Base-by-base conservation (phyloP, 2,888 invertebrate species). In the Spisula subtruncata region DNA sequence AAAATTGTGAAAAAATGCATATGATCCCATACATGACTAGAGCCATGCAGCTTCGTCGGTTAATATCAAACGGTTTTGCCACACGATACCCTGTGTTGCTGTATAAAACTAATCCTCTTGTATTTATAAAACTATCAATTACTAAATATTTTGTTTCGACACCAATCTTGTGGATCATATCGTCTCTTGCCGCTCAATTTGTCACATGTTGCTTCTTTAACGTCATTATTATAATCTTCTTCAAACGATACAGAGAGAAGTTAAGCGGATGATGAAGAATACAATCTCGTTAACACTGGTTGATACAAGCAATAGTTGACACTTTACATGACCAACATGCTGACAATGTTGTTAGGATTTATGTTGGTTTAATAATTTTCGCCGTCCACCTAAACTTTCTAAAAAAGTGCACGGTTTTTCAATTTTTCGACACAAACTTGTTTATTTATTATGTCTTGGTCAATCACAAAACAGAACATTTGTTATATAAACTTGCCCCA, bases 251-350 rank as follows among this genome's bases (percentile, higher is more conserved):
- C 32, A 18, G 18, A 10, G 35, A 35, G 75, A 12, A 75, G 32
- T 75, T 75, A 32, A 75, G 32, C 16, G 32, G 75, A 32, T 32
- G 32, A 32, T 8, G 35, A 35, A 32, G 56, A 86, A 86, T 88
- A 89, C 88, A 91, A 88, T 75, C 89, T 84, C 89, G 89, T 91
- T 88, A 83, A 88, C 85, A 75, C 29, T 81, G 81, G 86, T 84
- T 89, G 80, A 85, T 85, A 75, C 80, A n/a, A 85, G 60, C 84
- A 85, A 25, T 25, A 79, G 32, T 46, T 83, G 89, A 83, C 89
- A 86, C 85, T 56, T 86, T 85, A 56, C 10, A 25, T n/a, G 41
- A 80, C 56, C 56, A 80, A 54, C 29, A 85, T n/a, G 41, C 54
- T 32, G 51, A 54, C 32, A 35, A 25, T 75, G 84, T 84, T 71